A percentile compares a stretch with the other conserved stretches of the same genome.
Evolutionary conservation across 2,888 invertebrate genomes (phyloP).

Genomic region (Synanthedon myopaeformis): DNA sequence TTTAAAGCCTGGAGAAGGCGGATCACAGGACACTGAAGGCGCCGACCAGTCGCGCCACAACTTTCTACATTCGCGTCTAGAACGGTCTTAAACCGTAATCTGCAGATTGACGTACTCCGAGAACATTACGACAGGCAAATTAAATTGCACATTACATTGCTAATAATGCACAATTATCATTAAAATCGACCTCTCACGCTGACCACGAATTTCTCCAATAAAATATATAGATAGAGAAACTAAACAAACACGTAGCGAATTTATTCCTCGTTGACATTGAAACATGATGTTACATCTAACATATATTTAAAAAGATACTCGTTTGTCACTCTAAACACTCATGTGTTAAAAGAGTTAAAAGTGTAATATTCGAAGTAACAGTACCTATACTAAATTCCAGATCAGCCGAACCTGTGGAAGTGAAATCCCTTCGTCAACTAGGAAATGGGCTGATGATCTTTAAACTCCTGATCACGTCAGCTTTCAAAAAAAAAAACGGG

Average conservation of each 20-base stretch:
- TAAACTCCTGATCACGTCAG: too few relatives aligned
- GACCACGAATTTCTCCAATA: conserved; percentile 3
- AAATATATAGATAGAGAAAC: background rate
- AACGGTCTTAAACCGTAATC: conserved; percentile 66
- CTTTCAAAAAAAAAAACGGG: too few relatives aligned
- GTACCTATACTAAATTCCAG: too few relatives aligned
- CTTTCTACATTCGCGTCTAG: conserved; percentile 68
- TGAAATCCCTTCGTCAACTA: too few relatives aligned
- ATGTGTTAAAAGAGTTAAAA: too few relatives aligned
- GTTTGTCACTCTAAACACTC: too few relatives aligned
- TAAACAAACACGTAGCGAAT: background rate
- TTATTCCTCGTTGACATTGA: background rate
- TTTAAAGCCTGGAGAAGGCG: conserved; percentile 59
- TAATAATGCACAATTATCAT: conserved; percentile 29
- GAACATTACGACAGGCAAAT: conserved; percentile 62
- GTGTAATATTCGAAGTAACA: too few relatives aligned
- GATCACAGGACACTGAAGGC: conserved; percentile 64
- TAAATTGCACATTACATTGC: conserved; percentile 48
- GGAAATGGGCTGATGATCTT: too few relatives aligned
- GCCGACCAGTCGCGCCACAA: conserved; percentile 66
- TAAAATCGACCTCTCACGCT: conserved; percentile 3
- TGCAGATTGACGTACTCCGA: conserved; percentile 61
- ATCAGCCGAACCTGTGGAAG: too few relatives aligned
- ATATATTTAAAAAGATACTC: too few relatives aligned
- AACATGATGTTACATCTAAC: too few relatives aligned